Conservation (phyloP, 2,113 vertebrate genomes). For the Recurvirostra avosetta region DNA sequence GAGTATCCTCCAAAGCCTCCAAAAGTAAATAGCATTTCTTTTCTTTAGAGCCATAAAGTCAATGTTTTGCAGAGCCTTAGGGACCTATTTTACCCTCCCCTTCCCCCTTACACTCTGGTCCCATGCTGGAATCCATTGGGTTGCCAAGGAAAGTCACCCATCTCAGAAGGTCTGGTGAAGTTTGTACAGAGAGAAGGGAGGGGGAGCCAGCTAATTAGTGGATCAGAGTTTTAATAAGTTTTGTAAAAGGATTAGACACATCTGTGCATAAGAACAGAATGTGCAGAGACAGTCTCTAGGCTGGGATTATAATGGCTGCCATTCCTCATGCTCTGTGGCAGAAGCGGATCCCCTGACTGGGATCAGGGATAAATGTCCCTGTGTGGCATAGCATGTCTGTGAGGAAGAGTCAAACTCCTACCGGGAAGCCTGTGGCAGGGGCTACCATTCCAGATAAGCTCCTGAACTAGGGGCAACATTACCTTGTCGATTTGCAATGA, state of each 20-base stretch:
- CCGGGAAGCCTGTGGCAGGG: background rate
- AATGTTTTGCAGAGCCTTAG: background rate
- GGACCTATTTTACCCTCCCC: background rate
- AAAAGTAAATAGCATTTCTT: background rate
- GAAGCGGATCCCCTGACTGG: background rate
- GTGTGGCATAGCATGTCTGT: accelerated
- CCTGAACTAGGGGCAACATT: accelerated
- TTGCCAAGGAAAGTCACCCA: background rate
- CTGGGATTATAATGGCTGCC: constrained; percentile 38
- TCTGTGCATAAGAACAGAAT: constrained; percentile 27
- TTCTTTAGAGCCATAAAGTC: background rate
- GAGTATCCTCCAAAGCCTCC: background rate
- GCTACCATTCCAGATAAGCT: background rate
- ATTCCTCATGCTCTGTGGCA: background rate
- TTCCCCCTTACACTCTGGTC: background rate
- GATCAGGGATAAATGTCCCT: background rate
- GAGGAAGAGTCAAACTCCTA: background rate
- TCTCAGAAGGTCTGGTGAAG: background rate
- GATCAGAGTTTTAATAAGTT: constrained; percentile 39
- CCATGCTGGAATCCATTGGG: background rate
- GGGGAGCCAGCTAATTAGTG: constrained; percentile 2
- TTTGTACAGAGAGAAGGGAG: background rate
- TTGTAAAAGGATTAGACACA: constrained; percentile 57
- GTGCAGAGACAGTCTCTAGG: constrained; percentile 29
- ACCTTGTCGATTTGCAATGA: background rate